phyloP scores from a whole-genome alignment of 2,113 vertebrate genomes.

The Antechinus stuartii region DNA sequence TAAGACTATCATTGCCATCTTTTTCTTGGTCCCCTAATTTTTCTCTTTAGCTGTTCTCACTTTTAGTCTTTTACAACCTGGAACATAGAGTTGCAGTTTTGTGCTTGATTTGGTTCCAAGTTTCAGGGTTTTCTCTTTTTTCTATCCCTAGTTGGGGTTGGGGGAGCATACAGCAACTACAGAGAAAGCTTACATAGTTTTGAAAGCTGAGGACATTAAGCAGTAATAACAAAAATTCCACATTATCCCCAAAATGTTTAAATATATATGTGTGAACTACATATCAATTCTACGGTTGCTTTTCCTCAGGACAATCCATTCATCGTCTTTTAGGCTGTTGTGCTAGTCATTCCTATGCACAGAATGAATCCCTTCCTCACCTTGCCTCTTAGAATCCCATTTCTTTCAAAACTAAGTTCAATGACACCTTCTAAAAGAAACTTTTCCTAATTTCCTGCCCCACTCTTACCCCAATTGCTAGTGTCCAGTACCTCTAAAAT shows the following conservation, averaged over 20 bases:
- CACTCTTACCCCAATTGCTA: background rate
- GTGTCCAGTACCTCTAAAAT: background rate
- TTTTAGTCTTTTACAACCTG: background rate
- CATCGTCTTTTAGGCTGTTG: background rate
- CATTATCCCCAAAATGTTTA: conserved; percentile 31
- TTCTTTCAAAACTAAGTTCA: background rate
- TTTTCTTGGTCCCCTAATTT: background rate
- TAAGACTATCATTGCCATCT: background rate
- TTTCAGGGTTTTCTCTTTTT: background rate
- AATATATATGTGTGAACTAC: conserved; percentile 23
- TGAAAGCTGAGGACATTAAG: conserved; percentile 11
- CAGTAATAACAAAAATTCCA: conserved; percentile 3
- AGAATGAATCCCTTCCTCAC: background rate
- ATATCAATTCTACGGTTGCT: conserved; percentile 33
- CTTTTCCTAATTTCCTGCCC: background rate
- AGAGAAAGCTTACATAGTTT: background rate
- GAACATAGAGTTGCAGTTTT: background rate
- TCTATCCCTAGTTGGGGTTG: background rate
- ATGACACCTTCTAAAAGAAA: background rate
- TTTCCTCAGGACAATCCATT: background rate
- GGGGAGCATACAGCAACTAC: background rate
- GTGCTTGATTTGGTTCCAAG: background rate
- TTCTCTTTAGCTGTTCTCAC: background rate
- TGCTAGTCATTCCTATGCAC: background rate
- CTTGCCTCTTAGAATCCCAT: background rate